Evolutionary conservation across 2,113 vertebrate genomes (phyloP).

Genomic region (Motacilla tschutschensis): DNA sequence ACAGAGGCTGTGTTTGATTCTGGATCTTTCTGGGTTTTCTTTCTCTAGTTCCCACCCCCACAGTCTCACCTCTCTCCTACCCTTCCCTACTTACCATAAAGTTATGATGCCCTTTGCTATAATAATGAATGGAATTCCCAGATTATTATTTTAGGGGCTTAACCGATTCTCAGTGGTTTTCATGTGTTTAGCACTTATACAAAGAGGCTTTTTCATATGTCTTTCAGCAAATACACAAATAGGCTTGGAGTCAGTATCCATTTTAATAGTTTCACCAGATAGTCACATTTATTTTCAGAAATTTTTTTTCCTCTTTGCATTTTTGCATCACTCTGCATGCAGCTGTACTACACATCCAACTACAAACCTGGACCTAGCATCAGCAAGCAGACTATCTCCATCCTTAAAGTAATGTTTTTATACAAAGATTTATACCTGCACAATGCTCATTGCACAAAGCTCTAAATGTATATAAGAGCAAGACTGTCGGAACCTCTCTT

Average conservation of each 20-base stretch:
- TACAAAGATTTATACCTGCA: neutral
- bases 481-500: neutral
- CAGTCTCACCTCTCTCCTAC: conserved; percentile 9
- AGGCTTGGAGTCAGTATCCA: neutral
- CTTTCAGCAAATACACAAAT: conserved; percentile 36
- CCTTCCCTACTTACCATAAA: conserved; percentile 16
- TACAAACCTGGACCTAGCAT: neutral
- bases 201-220: conserved; percentile 37
- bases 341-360: neutral
- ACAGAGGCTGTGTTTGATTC: neutral
- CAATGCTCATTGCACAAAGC: neutral
- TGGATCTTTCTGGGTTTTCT: neutral
- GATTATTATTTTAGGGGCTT: conserved; percentile 54
- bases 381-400: neutral
- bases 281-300: conserved; percentile 12
- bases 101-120: conserved; percentile 32
- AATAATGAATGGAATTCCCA: conserved; percentile 49
- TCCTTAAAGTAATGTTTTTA: neutral
- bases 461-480: neutral
- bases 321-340: neutral
- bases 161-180: conserved; percentile 38
- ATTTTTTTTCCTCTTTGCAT: neutral
- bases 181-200: conserved; percentile 4
- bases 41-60: neutral
- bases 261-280: conserved; percentile 36